phyloP scores from a whole-genome alignment of 2,888 invertebrate species.

The Thecocarcelia acutangulata region DNA sequence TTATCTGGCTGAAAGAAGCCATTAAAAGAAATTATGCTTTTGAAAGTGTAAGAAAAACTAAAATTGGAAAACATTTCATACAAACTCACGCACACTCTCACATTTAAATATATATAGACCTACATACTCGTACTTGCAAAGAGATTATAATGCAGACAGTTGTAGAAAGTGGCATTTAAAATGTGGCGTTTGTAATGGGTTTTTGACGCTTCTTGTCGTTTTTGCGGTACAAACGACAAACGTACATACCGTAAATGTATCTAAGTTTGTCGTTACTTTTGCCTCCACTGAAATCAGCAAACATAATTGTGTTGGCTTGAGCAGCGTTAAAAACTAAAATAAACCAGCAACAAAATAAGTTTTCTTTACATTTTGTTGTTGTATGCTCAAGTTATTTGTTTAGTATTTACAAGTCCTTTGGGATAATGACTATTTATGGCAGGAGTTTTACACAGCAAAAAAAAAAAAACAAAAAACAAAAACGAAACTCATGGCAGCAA shows the following conservation, averaged over 20 bases:
- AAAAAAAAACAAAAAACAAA: background rate
- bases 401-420: slow-evolving; percentile 80
- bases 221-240: slow-evolving; percentile 49
- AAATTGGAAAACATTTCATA: slow-evolving; percentile 73
- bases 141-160: slow-evolving; percentile 60
- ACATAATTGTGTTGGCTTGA: slow-evolving; percentile 79
- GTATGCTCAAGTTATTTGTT: slow-evolving; percentile 76
- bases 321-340: slow-evolving; percentile 65
- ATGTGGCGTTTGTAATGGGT: slow-evolving; percentile 59
- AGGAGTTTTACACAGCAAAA: background rate
- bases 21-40: slow-evolving; percentile 81
- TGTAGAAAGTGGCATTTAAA: slow-evolving; percentile 60
- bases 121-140: slow-evolving; percentile 3
- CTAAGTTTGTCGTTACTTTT: too few relatives aligned
- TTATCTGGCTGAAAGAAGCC: slow-evolving; percentile 78
- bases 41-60: slow-evolving; percentile 75
- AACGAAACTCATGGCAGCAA: slow-evolving; percentile 18
- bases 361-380: slow-evolving; percentile 65
- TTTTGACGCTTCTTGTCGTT: slow-evolving; percentile 61
- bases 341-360: slow-evolving; percentile 72
- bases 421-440: slow-evolving; percentile 72
- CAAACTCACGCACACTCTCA: background rate
- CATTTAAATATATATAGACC: background rate
- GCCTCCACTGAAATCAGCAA: slow-evolving; percentile 80
- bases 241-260: too few relatives aligned